These are phyloP conservation scores for Alviniconcha strummeri DNA, from an alignment of 2,888 invertebrate species.

Conservation along the genomic window DNA sequence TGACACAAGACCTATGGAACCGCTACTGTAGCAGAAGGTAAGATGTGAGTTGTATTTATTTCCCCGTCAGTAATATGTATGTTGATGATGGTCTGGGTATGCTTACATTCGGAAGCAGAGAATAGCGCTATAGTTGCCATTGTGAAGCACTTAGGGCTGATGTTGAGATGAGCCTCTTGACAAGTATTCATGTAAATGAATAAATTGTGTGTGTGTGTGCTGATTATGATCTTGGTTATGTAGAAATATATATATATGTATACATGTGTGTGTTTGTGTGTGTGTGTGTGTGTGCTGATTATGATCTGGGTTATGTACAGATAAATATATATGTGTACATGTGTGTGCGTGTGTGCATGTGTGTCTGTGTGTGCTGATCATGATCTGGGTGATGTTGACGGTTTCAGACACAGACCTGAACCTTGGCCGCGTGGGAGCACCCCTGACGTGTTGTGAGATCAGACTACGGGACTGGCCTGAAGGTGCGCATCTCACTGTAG, in stretches of 20 bases:
- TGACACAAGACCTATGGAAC: too few relatives aligned
- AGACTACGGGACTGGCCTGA: slow-evolving; percentile 94
- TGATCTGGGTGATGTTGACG: slow-evolving; percentile 26
- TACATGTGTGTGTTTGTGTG: background rate
- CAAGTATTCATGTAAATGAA: too few relatives aligned
- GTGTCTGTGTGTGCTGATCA: background rate
- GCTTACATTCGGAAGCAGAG: too few relatives aligned
- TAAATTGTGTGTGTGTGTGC: background rate
- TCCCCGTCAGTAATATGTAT: too few relatives aligned
- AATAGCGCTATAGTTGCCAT: too few relatives aligned
- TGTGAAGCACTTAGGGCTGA: too few relatives aligned
- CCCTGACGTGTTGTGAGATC: slow-evolving; percentile 89
- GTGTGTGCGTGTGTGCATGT: background rate
- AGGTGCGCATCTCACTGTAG: slow-evolving; percentile 73
- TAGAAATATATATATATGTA: background rate
- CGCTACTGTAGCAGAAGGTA: too few relatives aligned
- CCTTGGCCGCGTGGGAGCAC: slow-evolving; percentile 91
- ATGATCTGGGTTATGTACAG: background rate
- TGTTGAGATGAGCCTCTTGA: too few relatives aligned
- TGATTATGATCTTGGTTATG: background rate
- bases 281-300: background rate
- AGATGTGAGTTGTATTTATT: too few relatives aligned
- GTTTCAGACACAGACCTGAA: slow-evolving; percentile 79
- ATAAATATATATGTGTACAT: background rate
- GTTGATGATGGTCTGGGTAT: too few relatives aligned